Base-by-base conservation (phyloP, 2,888 invertebrate species). In the Craniophora ligustri region DNA sequence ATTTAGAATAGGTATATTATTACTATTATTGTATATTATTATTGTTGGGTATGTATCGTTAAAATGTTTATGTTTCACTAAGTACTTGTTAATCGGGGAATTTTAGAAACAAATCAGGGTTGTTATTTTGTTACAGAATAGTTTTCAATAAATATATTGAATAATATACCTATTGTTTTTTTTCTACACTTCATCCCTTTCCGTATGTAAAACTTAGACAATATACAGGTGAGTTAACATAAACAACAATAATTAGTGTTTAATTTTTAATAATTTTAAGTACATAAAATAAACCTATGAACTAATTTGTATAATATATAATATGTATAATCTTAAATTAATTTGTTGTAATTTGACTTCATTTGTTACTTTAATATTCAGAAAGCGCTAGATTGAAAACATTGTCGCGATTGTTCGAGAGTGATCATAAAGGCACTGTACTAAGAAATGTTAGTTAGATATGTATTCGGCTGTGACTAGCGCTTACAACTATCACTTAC, bases 231-330 rank as follows among this genome's bases (percentile, higher is more conserved):
- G n/a, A 13, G 55, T 16, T 30, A 16, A 79, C 58, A 61, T 16
- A 81, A 82, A 85, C 77, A 67, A 76, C 41, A 75, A 61, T 75
- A 7, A 64, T 70, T 86, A 84, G 83, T 84, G 86, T 91, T 91
- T 92, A 90, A 88, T 90, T 92, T 91, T 92, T 91, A 92, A 89
- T 92, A 89, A 89, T 89, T 92, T 92, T 92, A 93, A 92, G 92
- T 93, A 92, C 93, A 93, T 92, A 93, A 92, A 92, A 92, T 92
- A 92, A 89, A 87, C 91, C 92, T 93, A 93, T 85, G 75, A 91
- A 90, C 92, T 92, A 92, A 92, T 92, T 91, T 92, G 92, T 93
- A 93, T 91, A 92, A 92, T 92, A 93, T 92, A 92, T 91, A 91
- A 92, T 91, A 92, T 92, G 91, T 92, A 91, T 92, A 92, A 82